phyloP scores from a whole-genome alignment of 2,888 invertebrate species.

The Calameuta idolon region DNA sequence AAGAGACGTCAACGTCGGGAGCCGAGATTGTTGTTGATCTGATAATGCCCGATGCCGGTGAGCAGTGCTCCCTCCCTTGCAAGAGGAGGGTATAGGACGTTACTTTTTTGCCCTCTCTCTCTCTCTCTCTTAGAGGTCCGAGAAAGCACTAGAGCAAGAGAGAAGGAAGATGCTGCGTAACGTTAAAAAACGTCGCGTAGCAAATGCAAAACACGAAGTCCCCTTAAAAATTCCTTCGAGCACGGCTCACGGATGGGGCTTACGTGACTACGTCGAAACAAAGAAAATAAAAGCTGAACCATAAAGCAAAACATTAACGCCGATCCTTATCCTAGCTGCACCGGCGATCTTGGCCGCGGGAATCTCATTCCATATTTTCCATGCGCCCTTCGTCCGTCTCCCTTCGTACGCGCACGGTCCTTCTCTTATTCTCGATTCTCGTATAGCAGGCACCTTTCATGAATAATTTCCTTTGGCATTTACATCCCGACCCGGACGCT shows the following conservation, averaged over 20 bases:
- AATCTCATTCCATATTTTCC: constrained; percentile 46
- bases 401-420: background rate
- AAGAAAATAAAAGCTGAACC: constrained; percentile 35
- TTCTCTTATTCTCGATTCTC: constrained; percentile 33
- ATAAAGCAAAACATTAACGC: constrained; percentile 49
- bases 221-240: constrained; percentile 35
- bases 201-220: constrained; percentile 26
- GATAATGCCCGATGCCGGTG: background rate
- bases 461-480: constrained; percentile 54
- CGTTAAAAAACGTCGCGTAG: constrained; percentile 38
- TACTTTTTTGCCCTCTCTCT: no score
- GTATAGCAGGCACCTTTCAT: constrained; percentile 46
- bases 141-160: background rate
- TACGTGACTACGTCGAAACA: constrained; percentile 40
- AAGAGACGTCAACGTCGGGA: constrained; percentile 2
- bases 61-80: background rate
- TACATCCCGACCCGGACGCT: constrained; percentile 29
- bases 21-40: background rate
- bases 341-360: constrained; percentile 38
- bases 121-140: no score
- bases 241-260: background rate
- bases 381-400: no score
- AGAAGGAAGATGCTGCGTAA: constrained; percentile 22
- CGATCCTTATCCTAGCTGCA: constrained; percentile 46
- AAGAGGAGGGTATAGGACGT: background rate